Evolutionary conservation across 2,888 invertebrate genomes (phyloP).

Genomic region (Anoncus sp.): DNA sequence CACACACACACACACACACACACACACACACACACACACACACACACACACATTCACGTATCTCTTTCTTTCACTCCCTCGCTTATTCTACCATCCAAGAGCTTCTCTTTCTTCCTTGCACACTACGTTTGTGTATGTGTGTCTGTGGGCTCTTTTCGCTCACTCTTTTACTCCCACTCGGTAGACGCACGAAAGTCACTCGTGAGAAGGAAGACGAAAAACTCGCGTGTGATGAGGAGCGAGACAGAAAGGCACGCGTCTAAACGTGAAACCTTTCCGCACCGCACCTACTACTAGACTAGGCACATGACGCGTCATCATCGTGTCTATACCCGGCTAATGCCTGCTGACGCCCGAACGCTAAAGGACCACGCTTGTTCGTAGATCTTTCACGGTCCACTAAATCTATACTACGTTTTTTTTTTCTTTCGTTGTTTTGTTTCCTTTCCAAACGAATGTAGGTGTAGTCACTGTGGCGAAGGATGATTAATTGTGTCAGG

Average conservation of each 20-base stretch:
- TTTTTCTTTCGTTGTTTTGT: slow-evolving; percentile 15
- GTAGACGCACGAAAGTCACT: slow-evolving; percentile 29
- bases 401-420: slow-evolving; percentile 33
- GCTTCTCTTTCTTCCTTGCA: slow-evolving; percentile 27
- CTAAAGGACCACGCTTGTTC: slow-evolving; percentile 35
- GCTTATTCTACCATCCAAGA: slow-evolving; percentile 14
- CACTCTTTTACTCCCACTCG: slow-evolving; percentile 53
- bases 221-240: slow-evolving; percentile 20
- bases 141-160: slow-evolving; percentile 49
- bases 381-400: slow-evolving; percentile 45
- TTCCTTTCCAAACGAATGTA: slow-evolving; percentile 44
- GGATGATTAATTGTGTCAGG: slow-evolving; percentile 40
- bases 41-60: slow-evolving; percentile 26
- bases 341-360: slow-evolving; percentile 21
- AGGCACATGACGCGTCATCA: slow-evolving; percentile 51
- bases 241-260: slow-evolving; percentile 48
- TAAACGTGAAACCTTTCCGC: slow-evolving; percentile 49
- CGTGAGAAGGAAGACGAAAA: slow-evolving; percentile 52
- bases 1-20: too few species aligned
- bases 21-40: too few species aligned
- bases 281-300: slow-evolving; percentile 46
- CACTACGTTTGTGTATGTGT: slow-evolving; percentile 25
- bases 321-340: slow-evolving; percentile 38
- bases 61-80: slow-evolving; percentile 28
- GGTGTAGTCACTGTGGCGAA: slow-evolving; percentile 23